Percentiles rank a stretch among this genome's conserved stretches.
Conservation (phyloP, 2,113 vertebrate species). For the Potamarius usumacintae region DNA sequence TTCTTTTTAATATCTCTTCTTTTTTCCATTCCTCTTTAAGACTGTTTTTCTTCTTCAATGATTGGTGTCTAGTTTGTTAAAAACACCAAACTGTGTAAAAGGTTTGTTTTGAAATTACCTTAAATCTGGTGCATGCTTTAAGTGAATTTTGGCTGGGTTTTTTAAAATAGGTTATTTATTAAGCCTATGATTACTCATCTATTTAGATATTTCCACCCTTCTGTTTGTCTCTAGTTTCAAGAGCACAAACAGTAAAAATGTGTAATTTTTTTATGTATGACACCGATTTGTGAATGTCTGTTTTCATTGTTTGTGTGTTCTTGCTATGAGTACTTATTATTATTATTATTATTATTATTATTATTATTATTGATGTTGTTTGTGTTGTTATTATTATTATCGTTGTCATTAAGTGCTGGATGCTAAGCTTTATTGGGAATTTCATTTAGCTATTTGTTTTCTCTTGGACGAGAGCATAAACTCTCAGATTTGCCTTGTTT, state of each 20-base stretch:
- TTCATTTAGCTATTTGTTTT: constrained; percentile 74
- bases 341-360: constrained; percentile 65
- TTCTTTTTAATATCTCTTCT: neutral
- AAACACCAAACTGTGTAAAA: constrained; percentile 27
- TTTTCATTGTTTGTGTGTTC: constrained; percentile 66
- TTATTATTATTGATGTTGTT: constrained; percentile 62
- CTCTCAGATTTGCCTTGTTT: constrained; percentile 76
- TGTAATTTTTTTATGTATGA: constrained; percentile 28
- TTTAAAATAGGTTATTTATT: constrained; percentile 52
- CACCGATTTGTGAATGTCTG: constrained; percentile 60
- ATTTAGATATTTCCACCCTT: constrained; percentile 63
- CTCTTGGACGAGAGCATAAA: constrained; percentile 67
- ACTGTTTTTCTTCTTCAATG: neutral
- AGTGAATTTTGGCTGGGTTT: constrained; percentile 39
- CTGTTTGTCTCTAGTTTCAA: constrained; percentile 37
- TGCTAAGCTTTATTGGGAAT: constrained; percentile 79
- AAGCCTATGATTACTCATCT: constrained; percentile 52
- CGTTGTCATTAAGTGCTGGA: constrained; percentile 78
- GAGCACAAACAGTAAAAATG: constrained; percentile 47
- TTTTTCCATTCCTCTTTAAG: neutral
- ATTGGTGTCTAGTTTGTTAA: constrained; percentile 31
- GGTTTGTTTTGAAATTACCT: constrained; percentile 36
- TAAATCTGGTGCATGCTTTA: constrained; percentile 46
- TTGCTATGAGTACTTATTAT: constrained; percentile 64
- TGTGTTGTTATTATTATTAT: constrained; percentile 50